Base-by-base conservation (phyloP, 1,140 invertebrate species). In the Bicyclus anynana region DNA sequence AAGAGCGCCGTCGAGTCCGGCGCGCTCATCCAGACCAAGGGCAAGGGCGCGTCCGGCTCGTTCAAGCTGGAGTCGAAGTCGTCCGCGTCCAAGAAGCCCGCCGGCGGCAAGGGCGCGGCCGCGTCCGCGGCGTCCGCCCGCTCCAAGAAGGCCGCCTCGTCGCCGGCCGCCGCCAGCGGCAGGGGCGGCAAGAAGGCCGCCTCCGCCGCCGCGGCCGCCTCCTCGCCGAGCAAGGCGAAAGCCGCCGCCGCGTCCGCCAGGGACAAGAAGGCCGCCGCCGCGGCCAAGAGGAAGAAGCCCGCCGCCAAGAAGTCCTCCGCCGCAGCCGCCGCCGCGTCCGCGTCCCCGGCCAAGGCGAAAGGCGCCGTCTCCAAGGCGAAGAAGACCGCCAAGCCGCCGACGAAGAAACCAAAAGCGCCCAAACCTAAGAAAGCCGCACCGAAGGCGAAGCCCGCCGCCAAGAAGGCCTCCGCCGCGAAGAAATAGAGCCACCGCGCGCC, bases 11-110 rank as follows among this genome's bases (percentile, higher is more conserved):
- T 93, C 14, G 81, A 78, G 50, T 86, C 80, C 14, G 91, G 91
- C 20, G 77, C 80, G 3, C 65, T 93, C 26, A 87, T 92, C 4
- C 91, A 92, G 80, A 92, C 91, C 23, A 92, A 92, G 67, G 92
- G 92, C 12, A 92, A 92, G 64, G 91, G 92, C 5, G 92, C 91
- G 0, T 89, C 89, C 35, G 92, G 91, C 16, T 92, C 90, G 0
- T 92, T 92, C 86, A 92, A 92, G 69, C 63, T 92, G 6, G 74
- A 74, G 33, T 74, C 69, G 3, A 77, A 77, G 23, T 72, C 72
- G 9, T 49, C 65, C 37, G 62, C 68, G 2, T 53, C 55, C 12
- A 76, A 70, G 56, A 72, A 67, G 27, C 61, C 62, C 27, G 57
- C 62, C 12, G 53, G 37, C 46, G 58, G 58, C 42, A 54, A 46